Evolutionary conservation across 2,888 invertebrate species (phyloP).

Genomic region (Xestia ashworthii): DNA sequence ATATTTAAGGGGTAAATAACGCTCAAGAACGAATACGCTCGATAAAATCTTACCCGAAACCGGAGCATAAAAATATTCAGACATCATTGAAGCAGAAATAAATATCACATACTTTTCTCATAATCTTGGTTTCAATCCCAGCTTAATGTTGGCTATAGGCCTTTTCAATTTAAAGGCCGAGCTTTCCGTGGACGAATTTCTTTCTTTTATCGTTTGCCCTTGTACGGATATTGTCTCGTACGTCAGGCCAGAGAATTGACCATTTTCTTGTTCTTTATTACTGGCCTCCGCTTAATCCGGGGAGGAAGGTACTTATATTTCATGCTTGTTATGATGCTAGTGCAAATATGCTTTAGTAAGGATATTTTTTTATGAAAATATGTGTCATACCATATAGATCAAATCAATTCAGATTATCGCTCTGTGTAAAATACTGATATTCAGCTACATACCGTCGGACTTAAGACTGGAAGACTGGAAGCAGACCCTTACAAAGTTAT

Average conservation of each 20-base stretch:
- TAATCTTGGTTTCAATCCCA: slow-evolving; percentile 45
- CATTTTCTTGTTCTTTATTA: slow-evolving; percentile 44
- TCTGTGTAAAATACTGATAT: neutral
- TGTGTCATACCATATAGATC: neutral
- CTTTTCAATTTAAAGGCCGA: slow-evolving; percentile 50
- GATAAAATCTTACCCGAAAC: neutral
- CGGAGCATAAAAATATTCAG: neutral
- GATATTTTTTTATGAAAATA: neutral
- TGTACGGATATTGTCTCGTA: slow-evolving; percentile 50
- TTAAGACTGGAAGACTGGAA: neutral
- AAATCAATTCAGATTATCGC: neutral
- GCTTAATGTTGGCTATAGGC: slow-evolving; percentile 39
- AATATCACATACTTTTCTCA: slow-evolving; percentile 35
- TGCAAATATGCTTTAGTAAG: neutral
- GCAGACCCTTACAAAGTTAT: neutral
- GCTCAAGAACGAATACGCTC: neutral
- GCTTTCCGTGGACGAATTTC: slow-evolving; percentile 30
- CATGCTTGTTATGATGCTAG: neutral
- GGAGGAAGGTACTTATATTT: slow-evolving; percentile 9
- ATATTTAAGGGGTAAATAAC: neutral
- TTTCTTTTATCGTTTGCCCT: slow-evolving; percentile 48
- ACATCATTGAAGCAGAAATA: slow-evolving; percentile 13
- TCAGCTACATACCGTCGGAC: neutral
- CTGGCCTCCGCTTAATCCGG: neutral
- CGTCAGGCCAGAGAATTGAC: slow-evolving; percentile 29